Evolutionary conservation across 2,888 invertebrate species (phyloP).

Genomic region (Phortica okadai): DNA sequence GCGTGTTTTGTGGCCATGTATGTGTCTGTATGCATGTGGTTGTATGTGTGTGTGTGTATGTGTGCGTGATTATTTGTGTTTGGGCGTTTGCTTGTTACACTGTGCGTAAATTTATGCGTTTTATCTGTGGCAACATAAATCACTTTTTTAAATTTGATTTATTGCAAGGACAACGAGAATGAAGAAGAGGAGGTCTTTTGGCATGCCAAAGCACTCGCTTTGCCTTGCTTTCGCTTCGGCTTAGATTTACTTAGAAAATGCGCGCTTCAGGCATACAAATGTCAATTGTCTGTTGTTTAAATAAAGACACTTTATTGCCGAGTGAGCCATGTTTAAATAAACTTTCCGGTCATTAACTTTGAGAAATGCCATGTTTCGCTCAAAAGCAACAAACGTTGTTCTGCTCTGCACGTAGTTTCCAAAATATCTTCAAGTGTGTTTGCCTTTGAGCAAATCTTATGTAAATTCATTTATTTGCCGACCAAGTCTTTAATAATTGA

Average conservation of each 20-base stretch:
- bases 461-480: no score
- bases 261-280: background rate
- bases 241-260: background rate
- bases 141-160: constrained; percentile 4
- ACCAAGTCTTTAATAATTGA: no score
- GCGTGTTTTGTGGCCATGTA: constrained; percentile 1
- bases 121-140: constrained; percentile 8
- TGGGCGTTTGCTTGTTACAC: background rate
- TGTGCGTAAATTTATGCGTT: constrained; percentile 1
- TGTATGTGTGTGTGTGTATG: constrained; percentile 9
- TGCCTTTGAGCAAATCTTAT: no score
- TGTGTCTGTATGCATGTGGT: background rate
- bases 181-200: background rate
- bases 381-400: no score
- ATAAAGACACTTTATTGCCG: no score
- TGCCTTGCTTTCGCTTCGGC: no score
- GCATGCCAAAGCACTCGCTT: no score
- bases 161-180: background rate
- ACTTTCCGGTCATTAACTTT: no score
- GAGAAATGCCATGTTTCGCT: no score
- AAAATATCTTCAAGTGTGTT: no score
- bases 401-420: no score
- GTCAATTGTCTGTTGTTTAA: background rate
- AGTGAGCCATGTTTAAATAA: no score
- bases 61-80: constrained; percentile 7